phyloP scores from a whole-genome alignment of 2,797 vertebrate genomes.

The Podarcis siculus region DNA sequence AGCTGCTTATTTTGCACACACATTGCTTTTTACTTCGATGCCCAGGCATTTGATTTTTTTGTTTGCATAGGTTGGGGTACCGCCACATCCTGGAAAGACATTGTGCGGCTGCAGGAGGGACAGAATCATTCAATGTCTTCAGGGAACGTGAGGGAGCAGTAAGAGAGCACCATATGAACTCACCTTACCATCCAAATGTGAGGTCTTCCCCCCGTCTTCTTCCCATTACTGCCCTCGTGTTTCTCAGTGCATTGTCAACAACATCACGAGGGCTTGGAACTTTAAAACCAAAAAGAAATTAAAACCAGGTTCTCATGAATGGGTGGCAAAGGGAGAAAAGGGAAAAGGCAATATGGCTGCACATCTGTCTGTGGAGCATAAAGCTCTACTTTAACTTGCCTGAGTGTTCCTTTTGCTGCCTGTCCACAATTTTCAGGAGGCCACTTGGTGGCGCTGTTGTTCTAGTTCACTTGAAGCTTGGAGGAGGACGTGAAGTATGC shows the following conservation, averaged over 20 bases:
- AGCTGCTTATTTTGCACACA: not conserved
- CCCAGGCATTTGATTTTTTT: not conserved
- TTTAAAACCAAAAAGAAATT: not conserved
- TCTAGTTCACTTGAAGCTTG: not conserved
- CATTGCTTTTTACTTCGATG: not conserved
- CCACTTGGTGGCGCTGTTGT: slow-evolving; percentile 14
- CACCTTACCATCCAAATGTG: not conserved
- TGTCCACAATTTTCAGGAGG: not conserved
- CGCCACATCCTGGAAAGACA: not conserved
- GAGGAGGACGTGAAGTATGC: not conserved
- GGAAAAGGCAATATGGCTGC: not conserved
- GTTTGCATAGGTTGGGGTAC: not conserved
- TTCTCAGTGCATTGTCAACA: not conserved
- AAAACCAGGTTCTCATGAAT: not conserved
- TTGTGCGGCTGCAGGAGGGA: too few species aligned
- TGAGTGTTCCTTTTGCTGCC: not conserved
- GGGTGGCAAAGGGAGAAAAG: not conserved
- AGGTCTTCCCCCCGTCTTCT: not conserved
- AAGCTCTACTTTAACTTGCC: not conserved
- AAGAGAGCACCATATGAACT: not conserved
- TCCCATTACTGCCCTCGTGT: not conserved
- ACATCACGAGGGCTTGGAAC: not conserved
- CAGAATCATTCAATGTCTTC: not conserved
- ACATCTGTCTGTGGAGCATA: not conserved
- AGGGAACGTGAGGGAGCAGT: not conserved